Evolutionary conservation across 2,797 vertebrate genomes (phyloP).

Genomic region (Pseudocheirus occidentalis): DNA sequence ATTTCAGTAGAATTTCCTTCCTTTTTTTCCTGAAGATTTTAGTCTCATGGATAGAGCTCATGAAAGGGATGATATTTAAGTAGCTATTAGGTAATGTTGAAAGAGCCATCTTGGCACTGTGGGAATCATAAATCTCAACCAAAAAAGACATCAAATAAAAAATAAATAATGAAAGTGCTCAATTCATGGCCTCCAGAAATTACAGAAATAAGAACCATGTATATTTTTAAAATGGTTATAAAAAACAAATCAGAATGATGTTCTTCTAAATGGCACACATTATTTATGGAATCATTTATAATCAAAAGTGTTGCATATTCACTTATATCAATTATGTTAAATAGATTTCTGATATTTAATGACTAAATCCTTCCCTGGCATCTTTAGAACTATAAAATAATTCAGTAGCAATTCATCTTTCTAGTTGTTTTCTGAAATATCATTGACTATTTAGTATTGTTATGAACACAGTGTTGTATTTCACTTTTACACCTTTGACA

Average conservation of each 20-base stretch:
- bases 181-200: constrained; percentile 66
- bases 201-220: constrained; percentile 67
- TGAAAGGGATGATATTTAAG: constrained; percentile 54
- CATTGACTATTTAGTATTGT: constrained; percentile 67
- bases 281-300: constrained; percentile 75
- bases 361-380: constrained; percentile 65
- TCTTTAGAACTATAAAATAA: constrained; percentile 63
- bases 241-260: constrained; percentile 75
- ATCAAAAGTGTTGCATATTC: constrained; percentile 72
- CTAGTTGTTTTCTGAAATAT: constrained; percentile 68
- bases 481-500: constrained; percentile 63
- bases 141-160: constrained; percentile 46
- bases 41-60: constrained; percentile 53
- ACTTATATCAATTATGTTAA: constrained; percentile 70
- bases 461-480: constrained; percentile 47
- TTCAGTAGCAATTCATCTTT: constrained; percentile 57
- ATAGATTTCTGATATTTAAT: constrained; percentile 73
- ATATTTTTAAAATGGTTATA: constrained; percentile 69
- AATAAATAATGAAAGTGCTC: constrained; percentile 63
- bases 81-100: constrained; percentile 59
- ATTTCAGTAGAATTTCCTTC: constrained; percentile 41
- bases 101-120: neutral
- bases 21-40: constrained; percentile 44
- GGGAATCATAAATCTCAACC: neutral
- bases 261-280: constrained; percentile 67